Evolutionary conservation across 2,888 invertebrate species (phyloP), one percentile per base, ranked within the genome.

Genomic region (Bhutanitis thaidina): DNA sequence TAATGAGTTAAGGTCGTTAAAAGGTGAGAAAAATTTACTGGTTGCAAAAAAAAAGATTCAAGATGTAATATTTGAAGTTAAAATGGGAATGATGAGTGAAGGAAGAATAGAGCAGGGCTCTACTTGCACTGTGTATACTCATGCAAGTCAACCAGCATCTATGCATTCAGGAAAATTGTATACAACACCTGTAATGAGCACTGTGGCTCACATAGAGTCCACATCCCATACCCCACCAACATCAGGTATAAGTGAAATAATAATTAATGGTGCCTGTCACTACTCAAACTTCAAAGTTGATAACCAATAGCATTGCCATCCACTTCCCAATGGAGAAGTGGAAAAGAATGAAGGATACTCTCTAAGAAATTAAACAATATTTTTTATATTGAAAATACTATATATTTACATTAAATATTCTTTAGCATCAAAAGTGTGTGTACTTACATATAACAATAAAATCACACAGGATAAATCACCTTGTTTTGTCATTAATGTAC

Each of bases 21-120:
- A 85, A 67, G 91, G 90, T 14, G 85, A 91, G 39, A 91, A 91
- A 60, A 90, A 91, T 52, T 67, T 91, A 9, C 67, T 91, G 4
- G 80, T 91, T 3, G 86, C 91, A 0, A 92, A 92, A 62, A 92
- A 92, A 63, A 92, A 91, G 65, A 92, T 92, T 52, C 91, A 92
- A 61, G 91, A 91, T 61, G 88, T 90, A 9, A 89, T 92, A 60
- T 92, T 91, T 70, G 92, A 92, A 61, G 91, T 92, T 0, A 91
- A 91, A 70, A 91, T 92, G 91, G 90, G 89, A 12, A 85, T 90
- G 66, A 77, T 91, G 35, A 84, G 75, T 62, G 89, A 90, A 12
- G 60, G 67, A 0, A 69, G 77, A 45, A 45, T 59, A 1, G 83
- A 84, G 14, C 74, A 72, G 36, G 61, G 59, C 3, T 52, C 68